These are phyloP conservation scores for Danio tinwini DNA, from an alignment of 2,797 vertebrate species.

Conservation along the genomic window DNA sequence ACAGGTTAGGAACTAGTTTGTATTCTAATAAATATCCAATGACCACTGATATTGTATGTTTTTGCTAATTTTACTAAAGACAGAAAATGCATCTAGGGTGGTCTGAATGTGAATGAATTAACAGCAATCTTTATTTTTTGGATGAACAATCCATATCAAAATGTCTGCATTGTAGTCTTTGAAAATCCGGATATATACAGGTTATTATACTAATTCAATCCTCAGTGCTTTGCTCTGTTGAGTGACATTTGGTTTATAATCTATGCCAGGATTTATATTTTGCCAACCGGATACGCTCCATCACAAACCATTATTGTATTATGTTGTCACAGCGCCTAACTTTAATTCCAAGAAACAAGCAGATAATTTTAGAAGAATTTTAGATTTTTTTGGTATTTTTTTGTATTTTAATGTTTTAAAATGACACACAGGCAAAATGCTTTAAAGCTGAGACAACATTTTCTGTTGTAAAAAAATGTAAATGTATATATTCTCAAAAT, in stretches of 20 bases:
- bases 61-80: too few species aligned
- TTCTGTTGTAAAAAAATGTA: background rate
- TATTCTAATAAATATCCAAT: too few species aligned
- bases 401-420: background rate
- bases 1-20: too few species aligned
- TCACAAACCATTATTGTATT: constrained; percentile 26
- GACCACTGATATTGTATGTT: too few species aligned
- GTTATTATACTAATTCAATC: background rate
- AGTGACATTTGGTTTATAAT: background rate
- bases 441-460: background rate
- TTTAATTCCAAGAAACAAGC: constrained; percentile 7
- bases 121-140: too few species aligned
- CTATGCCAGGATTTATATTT: constrained; percentile 41
- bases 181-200: background rate
- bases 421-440: background rate
- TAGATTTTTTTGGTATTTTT: background rate
- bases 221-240: too few species aligned
- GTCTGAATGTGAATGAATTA: too few species aligned
- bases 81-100: too few species aligned
- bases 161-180: background rate
- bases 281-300: constrained; percentile 28
- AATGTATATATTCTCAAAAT: background rate
- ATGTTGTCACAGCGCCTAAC: background rate
- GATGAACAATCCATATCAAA: too few species aligned
- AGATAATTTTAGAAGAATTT: background rate